These are phyloP conservation scores for Chaenogobius annularis DNA, from an alignment of 2,113 vertebrate genomes.

Conservation along the genomic window DNA sequence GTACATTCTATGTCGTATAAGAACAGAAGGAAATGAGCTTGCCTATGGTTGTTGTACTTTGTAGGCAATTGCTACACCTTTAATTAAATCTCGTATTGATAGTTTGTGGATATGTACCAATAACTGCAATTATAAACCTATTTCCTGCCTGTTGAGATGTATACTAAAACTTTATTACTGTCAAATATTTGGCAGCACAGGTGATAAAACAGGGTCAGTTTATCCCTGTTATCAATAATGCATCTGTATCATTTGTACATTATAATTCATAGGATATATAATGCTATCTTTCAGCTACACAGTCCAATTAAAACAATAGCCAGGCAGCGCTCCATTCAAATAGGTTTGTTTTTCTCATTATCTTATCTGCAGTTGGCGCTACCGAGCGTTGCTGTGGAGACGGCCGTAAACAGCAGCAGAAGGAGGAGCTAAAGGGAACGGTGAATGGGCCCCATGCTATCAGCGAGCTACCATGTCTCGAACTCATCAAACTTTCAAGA, in stretches of 20 bases:
- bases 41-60: neutral
- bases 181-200: neutral
- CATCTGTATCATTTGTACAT: neutral
- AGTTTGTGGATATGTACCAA: neutral
- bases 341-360: conserved; percentile 79
- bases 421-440: conserved; percentile 45
- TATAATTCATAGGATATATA: neutral
- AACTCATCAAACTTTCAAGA: conserved; percentile 81
- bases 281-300: conserved; percentile 61
- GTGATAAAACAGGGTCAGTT: conserved; percentile 11
- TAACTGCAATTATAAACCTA: neutral
- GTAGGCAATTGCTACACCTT: neutral
- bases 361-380: conserved; percentile 69
- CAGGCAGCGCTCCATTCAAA: conserved; percentile 66
- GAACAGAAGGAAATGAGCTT: neutral
- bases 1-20: neutral
- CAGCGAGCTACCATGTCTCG: conserved; percentile 68
- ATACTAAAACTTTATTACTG: conserved; percentile 16
- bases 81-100: neutral
- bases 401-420: conserved; percentile 66
- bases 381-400: conserved; percentile 67
- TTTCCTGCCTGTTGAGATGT: neutral
- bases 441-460: conserved; percentile 71
- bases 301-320: conserved; percentile 59
- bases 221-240: conserved; percentile 28